Evolutionary conservation across 2,888 invertebrate genomes (phyloP).

Genomic region (Lasioglossum vierecki): DNA sequence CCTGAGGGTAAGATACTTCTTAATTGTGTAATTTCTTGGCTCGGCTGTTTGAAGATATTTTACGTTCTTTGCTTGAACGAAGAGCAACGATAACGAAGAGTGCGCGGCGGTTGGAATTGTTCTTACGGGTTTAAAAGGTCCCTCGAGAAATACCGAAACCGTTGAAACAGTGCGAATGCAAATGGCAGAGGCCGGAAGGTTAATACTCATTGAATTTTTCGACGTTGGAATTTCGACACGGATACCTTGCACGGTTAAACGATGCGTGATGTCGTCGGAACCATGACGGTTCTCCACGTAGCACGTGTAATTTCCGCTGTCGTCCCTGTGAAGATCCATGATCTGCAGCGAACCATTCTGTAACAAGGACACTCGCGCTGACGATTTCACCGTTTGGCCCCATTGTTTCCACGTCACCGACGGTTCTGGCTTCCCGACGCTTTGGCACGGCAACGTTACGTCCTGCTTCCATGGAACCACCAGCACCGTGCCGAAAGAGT

Average conservation of each 20-base stretch:
- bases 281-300: conserved; percentile 93
- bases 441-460: conserved; percentile 92
- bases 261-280: conserved; percentile 92
- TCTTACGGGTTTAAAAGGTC: background rate
- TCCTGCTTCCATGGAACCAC: conserved; percentile 93
- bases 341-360: conserved; percentile 90
- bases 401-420: conserved; percentile 92
- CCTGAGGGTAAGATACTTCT: background rate
- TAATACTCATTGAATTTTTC: conserved; percentile 4
- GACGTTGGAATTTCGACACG: background rate
- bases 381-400: conserved; percentile 90
- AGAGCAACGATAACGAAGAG: background rate
- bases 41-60: background rate
- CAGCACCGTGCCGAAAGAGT: conserved; percentile 82
- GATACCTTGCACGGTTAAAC: conserved; percentile 86
- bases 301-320: conserved; percentile 96
- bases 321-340: conserved; percentile 91
- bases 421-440: conserved; percentile 93
- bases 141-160: background rate
- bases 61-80: background rate
- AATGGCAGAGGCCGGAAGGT: background rate
- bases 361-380: conserved; percentile 87
- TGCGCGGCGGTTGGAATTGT: background rate
- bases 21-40: conserved; percentile 4
- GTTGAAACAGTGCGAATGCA: background rate